These are phyloP conservation scores for Motacilla tschutschensis DNA, from an alignment of 2,113 vertebrate genomes.

Conservation along the genomic window DNA sequence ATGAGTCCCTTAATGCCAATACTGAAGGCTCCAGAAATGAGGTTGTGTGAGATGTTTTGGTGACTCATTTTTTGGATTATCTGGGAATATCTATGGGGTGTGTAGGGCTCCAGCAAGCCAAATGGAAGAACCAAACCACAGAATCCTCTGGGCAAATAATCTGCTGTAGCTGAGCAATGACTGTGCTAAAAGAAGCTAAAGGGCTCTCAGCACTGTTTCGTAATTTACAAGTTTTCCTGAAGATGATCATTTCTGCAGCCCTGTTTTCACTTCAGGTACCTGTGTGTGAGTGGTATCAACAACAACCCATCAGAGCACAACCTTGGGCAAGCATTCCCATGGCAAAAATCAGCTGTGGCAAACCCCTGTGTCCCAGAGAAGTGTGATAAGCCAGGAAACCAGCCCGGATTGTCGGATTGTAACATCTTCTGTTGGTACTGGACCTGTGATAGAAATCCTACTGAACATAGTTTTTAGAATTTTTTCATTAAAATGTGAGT, in stretches of 20 bases:
- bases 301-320: neutral
- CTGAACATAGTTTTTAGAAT: rapidly evolving
- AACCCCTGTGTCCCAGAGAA: neutral
- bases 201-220: neutral
- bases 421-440: neutral
- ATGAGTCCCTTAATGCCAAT: neutral
- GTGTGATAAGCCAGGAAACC: rapidly evolving
- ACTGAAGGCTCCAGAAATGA: neutral
- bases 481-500: neutral
- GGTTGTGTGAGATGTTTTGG: neutral
- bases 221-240: neutral
- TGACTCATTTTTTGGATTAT: constrained; percentile 19
- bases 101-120: neutral
- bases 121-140: neutral
- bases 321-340: rapidly evolving
- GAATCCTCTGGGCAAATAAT: neutral
- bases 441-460: neutral
- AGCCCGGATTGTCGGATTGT: neutral
- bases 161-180: neutral
- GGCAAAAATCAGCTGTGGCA: neutral
- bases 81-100: neutral
- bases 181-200: neutral
- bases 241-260: neutral
- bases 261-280: neutral
- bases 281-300: neutral